phyloP scores from a whole-genome alignment of 1,140 invertebrate species.

The Solenopsis fugax region DNA sequence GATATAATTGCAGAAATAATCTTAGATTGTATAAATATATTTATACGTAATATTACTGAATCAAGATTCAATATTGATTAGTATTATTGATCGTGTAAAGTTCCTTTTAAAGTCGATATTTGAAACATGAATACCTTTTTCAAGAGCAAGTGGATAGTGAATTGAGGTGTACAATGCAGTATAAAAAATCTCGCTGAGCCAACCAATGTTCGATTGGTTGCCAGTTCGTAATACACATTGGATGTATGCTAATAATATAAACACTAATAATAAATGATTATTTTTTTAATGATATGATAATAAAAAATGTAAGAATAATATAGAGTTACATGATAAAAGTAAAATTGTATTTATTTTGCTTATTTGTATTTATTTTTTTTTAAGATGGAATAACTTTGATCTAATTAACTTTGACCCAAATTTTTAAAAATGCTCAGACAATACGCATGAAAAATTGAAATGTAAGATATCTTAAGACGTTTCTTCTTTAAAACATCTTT shows the following conservation, averaged over 20 bases:
- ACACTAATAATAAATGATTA: background rate
- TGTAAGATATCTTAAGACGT: too few relatives aligned
- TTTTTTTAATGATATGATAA: constrained; percentile 7
- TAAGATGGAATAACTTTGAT: too few relatives aligned
- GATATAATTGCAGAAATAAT: too few relatives aligned
- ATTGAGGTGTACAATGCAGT: background rate
- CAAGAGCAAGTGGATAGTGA: background rate
- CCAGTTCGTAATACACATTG: background rate
- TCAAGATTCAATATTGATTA: too few relatives aligned
- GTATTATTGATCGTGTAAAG: too few relatives aligned
- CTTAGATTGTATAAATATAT: too few relatives aligned
- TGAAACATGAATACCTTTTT: background rate
- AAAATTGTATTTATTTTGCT: background rate
- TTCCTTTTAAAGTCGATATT: background rate
- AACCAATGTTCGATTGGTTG: background rate
- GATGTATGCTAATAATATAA: background rate
- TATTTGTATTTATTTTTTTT: background rate
- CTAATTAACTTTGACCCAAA: too few relatives aligned
- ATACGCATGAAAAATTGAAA: too few relatives aligned
- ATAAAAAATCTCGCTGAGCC: background rate
- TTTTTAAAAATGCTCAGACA: too few relatives aligned
- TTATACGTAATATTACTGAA: too few relatives aligned
- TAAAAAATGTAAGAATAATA: background rate
- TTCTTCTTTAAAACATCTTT: too few relatives aligned
- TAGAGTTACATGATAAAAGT: background rate